A percentile compares a stretch with the other conserved stretches of the same genome.
These are phyloP conservation scores for Lithobius niger DNA, from an alignment of 1,140 invertebrate species.

Conservation along the genomic window DNA sequence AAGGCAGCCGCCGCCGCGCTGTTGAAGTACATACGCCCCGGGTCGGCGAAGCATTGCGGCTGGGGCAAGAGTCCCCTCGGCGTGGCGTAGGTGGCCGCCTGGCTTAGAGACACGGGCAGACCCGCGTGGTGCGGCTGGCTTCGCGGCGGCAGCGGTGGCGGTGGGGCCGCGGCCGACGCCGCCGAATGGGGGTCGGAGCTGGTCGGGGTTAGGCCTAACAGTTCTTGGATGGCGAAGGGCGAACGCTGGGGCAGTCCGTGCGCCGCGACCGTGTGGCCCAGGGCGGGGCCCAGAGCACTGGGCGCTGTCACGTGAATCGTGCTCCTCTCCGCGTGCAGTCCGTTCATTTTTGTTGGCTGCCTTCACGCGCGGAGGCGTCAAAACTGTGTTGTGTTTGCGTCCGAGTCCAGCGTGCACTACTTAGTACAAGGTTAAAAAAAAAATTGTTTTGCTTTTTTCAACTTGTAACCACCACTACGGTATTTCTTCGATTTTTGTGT, in stretches of 20 bases:
- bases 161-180: conserved; percentile 12
- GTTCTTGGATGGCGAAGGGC: conserved; percentile 81
- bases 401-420: background rate
- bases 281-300: conserved; percentile 17
- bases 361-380: background rate
- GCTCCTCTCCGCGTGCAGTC: background rate
- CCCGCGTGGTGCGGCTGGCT: conserved; percentile 14
- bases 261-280: conserved; percentile 9
- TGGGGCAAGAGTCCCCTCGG: conserved; percentile 29
- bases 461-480: background rate
- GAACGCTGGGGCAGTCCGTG: conserved; percentile 59
- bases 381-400: background rate
- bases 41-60: conserved; percentile 37
- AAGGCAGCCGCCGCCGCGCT: conserved; percentile 40
- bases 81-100: conserved; percentile 14
- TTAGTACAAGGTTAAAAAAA: background rate
- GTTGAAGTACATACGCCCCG: conserved; percentile 23
- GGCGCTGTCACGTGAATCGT: conserved; percentile 10
- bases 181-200: conserved; percentile 15
- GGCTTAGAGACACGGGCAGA: conserved; percentile 14
- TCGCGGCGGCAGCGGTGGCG: conserved; percentile 10
- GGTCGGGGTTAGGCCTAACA: conserved; percentile 50
- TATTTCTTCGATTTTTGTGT: background rate
- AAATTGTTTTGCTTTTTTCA: background rate
- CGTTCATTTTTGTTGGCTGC: background rate